Evolutionary conservation across 2,797 vertebrate species (phyloP), one percentile per base, ranked within the genome.

Genomic region (Centroberyx gerrardi): DNA sequence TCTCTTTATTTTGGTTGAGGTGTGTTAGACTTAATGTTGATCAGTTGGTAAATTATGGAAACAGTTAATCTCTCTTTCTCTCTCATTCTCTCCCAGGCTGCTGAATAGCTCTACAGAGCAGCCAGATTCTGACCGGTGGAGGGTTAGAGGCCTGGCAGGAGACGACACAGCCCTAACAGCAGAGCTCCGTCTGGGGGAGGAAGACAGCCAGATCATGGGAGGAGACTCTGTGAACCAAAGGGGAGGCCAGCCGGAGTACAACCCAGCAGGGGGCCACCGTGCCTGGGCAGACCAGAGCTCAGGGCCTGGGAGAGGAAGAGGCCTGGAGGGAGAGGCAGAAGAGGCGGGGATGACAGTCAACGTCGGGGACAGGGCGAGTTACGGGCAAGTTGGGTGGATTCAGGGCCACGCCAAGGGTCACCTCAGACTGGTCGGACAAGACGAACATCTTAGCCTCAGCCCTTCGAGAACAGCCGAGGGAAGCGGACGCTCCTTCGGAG

Each of bases 11-110:
- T 44, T 9, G 22, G 22, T 22, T 22, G 22, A 22, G n/a, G 22
- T 59, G 12, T 15, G 36, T 52, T 33, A 56, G 17, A 64, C 27
- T 22, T 17, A 38, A 38, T 38, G 38, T 6, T 40, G 1, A 40
- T 8, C 38, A 40, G 38, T 8, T 40, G 38, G 38, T 40, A 38
- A 52, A 14, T 42, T 49, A n/a, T 36, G 10, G 8, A 10, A 68
- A n/a, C 33, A 22, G 18, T 36, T 56, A 4, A 55, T 12, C 15
- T 54, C 22, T 59, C 17, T 68, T 10, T 31, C 31, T 54, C 22
- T 42, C 3, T 49, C 1, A 18, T 7, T 67, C 1, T 64, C 1
- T 66, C 33, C 48, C 76, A 96, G 95, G 56, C 81, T 95, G 62
- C 76, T 94, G 64, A 87, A 88, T 55, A 65, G 31, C 46, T 85